Percentiles rank a stretch among this genome's conserved stretches.
These are phyloP conservation scores for Teleopsis dalmanni DNA, from an alignment of 1,140 invertebrate genomes.

Conservation along the genomic window DNA sequence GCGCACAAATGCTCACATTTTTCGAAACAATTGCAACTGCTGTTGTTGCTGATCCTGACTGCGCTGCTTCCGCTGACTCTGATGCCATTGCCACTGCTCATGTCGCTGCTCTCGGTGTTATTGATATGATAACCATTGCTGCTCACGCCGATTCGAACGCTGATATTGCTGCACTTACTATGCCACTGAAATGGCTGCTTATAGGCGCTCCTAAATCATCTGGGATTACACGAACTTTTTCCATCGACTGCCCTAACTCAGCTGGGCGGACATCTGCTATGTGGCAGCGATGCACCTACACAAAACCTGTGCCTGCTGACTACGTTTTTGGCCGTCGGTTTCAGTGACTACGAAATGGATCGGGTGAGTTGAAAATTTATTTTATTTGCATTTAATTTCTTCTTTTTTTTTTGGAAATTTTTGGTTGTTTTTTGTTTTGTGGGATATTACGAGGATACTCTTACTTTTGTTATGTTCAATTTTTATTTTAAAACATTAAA, in stretches of 20 bases:
- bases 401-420: no score
- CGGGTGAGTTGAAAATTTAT: slow-evolving; percentile 30
- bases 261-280: slow-evolving; percentile 27
- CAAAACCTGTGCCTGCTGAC: slow-evolving; percentile 28
- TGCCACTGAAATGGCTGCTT: background rate
- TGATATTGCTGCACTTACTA: background rate
- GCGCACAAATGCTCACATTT: background rate
- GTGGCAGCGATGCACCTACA: slow-evolving; percentile 20
- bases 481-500: no score
- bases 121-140: no score
- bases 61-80: background rate
- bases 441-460: no score
- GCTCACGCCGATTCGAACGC: no score
- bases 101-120: background rate
- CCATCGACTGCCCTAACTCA: slow-evolving; percentile 29
- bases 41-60: background rate
- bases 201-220: slow-evolving; percentile 32
- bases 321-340: slow-evolving; percentile 34
- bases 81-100: background rate
- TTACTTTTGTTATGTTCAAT: no score
- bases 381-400: no score
- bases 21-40: background rate
- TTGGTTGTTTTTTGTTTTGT: no score
- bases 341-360: slow-evolving; percentile 38
- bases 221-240: slow-evolving; percentile 34